Evolutionary conservation across 2,797 vertebrate species (phyloP), one percentile per base, ranked within the genome.

Genomic region (Spinus pinus): DNA sequence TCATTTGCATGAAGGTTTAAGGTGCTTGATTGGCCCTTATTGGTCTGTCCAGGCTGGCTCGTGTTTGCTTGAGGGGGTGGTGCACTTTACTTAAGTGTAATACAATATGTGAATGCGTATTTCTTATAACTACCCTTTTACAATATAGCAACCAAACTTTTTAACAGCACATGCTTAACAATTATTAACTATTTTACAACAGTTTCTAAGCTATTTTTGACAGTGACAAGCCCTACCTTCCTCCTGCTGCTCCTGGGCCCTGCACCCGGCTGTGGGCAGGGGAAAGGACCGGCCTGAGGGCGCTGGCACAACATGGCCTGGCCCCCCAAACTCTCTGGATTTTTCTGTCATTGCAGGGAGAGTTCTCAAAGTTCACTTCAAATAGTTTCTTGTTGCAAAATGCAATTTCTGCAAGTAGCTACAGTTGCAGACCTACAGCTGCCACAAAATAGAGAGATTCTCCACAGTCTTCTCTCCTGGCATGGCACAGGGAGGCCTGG

Each of bases 291-390:
- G 0, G 5, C 7, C 41, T 24, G 16, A 2, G 28, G 14, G 30
- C 8, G 1, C 33, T 7, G 58, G 8, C 13, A 1, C 30, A 7
- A 24, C 3, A 0, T 7, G 31, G 31, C 31, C 31, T 22, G 6
- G 20, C 13, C 53, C 20, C 8, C 42, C 2, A 1, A 49, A 2
- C 30, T 25, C 9, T 0, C 14, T 8, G 0, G 1, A 7, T 25
- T 49, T 19, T n/a, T 65, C 6, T 46, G 8, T 13, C 14, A 2
- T 9, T 23, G 19, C 12, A 2, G 2, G 23, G 17, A 12, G 51
- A 28, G 12, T 8, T 64, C 19, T 25, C 31, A 6, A 57, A 42
- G 35, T 57, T 57, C 21, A 8, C 11, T 65, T 31, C 4, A 10
- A 49, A 50, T 9, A 22, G 44, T 50, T 66, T 74, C 3, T 58